A percentile compares a stretch with the other conserved stretches of the same genome.
phyloP scores from a whole-genome alignment of 2,113 vertebrate species.

The Vulpes lagopus region DNA sequence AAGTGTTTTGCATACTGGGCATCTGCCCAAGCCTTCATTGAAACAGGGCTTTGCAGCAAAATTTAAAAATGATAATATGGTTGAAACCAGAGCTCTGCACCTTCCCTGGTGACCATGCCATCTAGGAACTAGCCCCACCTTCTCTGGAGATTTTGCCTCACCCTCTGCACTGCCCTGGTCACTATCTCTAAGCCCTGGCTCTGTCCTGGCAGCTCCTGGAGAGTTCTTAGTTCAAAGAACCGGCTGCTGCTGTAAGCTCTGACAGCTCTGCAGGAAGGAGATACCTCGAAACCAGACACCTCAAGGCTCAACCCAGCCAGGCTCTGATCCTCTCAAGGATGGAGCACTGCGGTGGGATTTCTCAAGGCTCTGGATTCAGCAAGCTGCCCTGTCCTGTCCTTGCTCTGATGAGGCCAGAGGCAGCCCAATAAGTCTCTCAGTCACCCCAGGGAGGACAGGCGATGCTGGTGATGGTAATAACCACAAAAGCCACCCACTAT shows the following conservation, averaged over 20 bases:
- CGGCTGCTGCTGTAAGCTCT: neutral
- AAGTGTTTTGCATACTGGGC: slow-evolving; percentile 69
- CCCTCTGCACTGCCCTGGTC: neutral
- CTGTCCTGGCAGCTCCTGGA: neutral
- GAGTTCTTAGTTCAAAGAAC: neutral
- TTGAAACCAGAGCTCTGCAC: slow-evolving; percentile 29
- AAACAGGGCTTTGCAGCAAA: slow-evolving; percentile 68
- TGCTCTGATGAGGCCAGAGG: neutral
- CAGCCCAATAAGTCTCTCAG: neutral
- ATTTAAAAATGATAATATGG: slow-evolving; percentile 37
- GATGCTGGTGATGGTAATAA: fast-evolving
- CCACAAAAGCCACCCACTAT: neutral
- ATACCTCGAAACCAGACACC: neutral
- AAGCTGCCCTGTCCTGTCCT: neutral
- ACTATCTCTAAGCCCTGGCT: neutral
- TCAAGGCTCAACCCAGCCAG: neutral
- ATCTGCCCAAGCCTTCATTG: slow-evolving; percentile 57
- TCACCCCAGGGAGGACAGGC: neutral
- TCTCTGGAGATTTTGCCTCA: neutral
- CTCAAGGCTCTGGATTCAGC: neutral
- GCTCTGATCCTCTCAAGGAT: neutral
- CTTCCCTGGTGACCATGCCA: neutral
- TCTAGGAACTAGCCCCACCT: slow-evolving; percentile 10
- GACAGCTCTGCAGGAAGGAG: neutral
- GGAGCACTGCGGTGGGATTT: neutral